Percentiles rank a stretch among this genome's conserved stretches.
Evolutionary conservation across 92 coral and sea anemone species (phyloP).

Genomic region (Meandrina meandrites): DNA sequence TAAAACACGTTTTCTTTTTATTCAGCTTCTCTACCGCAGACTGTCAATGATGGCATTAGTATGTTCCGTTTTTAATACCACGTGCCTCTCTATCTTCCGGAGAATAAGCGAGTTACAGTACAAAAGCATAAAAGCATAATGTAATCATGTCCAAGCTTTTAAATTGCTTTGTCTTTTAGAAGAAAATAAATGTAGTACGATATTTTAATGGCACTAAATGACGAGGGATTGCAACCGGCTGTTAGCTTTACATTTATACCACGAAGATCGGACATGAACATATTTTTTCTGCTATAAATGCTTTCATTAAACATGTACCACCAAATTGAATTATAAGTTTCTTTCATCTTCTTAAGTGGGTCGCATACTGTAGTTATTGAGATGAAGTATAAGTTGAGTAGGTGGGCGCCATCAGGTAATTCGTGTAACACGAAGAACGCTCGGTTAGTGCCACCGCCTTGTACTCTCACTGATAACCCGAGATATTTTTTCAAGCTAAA

Average conservation of each 20-base stretch:
- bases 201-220: conserved; percentile 30
- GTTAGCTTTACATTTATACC: conserved; percentile 26
- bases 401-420: conserved; percentile 38
- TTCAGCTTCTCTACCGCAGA: conserved; percentile 3
- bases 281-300: conserved; percentile 16
- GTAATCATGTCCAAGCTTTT: conserved; percentile 27
- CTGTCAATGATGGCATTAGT: conserved; percentile 15
- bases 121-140: conserved; percentile 34
- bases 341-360: conserved; percentile 98
- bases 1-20: background rate
- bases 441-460: conserved; percentile 18
- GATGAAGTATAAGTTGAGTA: conserved; percentile 73
- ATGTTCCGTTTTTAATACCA: conserved; percentile 30
- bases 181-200: conserved; percentile 20
- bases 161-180: conserved; percentile 17
- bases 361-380: conserved; percentile 84
- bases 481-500: conserved; percentile 83
- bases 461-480: conserved; percentile 72
- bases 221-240: conserved; percentile 33
- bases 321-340: conserved; percentile 84
- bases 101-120: conserved; percentile 31
- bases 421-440: conserved; percentile 22
- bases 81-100: conserved; percentile 37
- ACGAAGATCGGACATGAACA: conserved; percentile 2
- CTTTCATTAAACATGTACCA: conserved; percentile 24